A percentile compares a stretch with the other conserved stretches of the same genome.
Conservation (phyloP, 2,113 vertebrate species). For the Pygoscelis antarcticus region DNA sequence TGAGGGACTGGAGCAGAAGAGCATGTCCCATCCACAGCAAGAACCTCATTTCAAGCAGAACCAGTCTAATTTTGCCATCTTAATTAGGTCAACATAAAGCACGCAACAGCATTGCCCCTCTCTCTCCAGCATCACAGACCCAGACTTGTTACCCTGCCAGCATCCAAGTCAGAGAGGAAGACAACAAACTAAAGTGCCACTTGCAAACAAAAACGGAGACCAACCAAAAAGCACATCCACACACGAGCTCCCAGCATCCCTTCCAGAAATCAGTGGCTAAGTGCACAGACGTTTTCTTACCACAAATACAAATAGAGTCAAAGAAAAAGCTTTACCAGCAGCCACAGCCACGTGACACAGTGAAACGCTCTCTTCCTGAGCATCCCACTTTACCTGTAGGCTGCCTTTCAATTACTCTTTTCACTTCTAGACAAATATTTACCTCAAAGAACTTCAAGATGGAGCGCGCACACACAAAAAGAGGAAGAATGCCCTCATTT, state of each 20-base stretch:
- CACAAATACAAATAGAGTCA: background rate
- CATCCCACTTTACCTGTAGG: background rate
- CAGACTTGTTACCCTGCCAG: background rate
- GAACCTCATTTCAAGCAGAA: background rate
- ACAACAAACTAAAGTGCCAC: background rate
- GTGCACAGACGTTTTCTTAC: background rate
- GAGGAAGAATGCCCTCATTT: background rate
- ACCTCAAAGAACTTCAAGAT: background rate
- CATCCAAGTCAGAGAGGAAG: background rate
- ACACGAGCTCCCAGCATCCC: background rate
- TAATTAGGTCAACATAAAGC: background rate
- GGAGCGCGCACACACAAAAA: background rate
- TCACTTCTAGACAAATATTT: constrained; percentile 31
- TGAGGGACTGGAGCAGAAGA: background rate
- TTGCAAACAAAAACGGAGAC: background rate
- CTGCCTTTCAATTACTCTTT: constrained; percentile 16
- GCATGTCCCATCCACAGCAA: background rate
- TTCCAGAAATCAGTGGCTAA: background rate
- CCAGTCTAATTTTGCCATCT: background rate
- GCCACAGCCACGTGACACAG: background rate
- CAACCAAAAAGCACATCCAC: background rate
- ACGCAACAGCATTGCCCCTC: background rate
- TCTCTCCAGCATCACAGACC: background rate
- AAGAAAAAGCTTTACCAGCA: constrained; percentile 4
- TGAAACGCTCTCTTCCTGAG: background rate